These are phyloP conservation scores for Gibbula magus DNA, from an alignment of 2,888 invertebrate genomes.

Conservation along the genomic window DNA sequence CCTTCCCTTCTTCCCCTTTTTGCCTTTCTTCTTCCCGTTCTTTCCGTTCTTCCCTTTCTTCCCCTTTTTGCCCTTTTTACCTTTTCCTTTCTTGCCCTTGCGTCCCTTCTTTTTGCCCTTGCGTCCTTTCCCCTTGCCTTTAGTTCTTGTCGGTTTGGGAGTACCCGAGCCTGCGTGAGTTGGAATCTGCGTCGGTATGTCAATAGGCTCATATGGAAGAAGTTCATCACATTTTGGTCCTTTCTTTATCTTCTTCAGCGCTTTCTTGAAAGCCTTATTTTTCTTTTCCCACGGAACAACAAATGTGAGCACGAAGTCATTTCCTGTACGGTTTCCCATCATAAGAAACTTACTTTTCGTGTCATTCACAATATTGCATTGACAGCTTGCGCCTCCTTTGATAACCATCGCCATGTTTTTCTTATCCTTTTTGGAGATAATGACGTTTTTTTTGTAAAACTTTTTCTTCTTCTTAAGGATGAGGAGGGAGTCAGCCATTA, in stretches of 20 bases:
- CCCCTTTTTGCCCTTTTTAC: neutral
- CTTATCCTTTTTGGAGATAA: conserved; percentile 36
- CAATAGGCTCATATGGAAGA: neutral
- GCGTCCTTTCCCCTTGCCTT: neutral
- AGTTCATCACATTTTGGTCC: conserved; percentile 42
- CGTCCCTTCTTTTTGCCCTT: neutral
- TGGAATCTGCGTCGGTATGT: neutral
- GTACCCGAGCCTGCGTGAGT: neutral
- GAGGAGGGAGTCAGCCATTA: conserved; percentile 36
- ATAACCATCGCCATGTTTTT: conserved; percentile 42
- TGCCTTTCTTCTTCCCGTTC: neutral
- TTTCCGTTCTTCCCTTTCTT: neutral
- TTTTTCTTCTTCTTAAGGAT: conserved; percentile 45
- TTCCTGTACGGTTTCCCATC: conserved; percentile 48
- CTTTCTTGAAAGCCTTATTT: conserved; percentile 46
- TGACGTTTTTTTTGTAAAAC: conserved; percentile 42
- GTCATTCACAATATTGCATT: conserved; percentile 41
- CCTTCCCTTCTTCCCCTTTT: neutral
- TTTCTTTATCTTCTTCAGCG: conserved; percentile 48
- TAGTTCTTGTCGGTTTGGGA: neutral
- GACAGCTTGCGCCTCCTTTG: conserved; percentile 41
- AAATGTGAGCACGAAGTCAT: conserved; percentile 42
- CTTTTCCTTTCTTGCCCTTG: neutral
- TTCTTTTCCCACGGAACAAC: conserved; percentile 43
- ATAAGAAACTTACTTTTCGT: conserved; percentile 41